A percentile compares a stretch with the other conserved stretches of the same genome.
Conservation (phyloP, 1,140 invertebrate genomes). For the Atta cephalotes region DNA sequence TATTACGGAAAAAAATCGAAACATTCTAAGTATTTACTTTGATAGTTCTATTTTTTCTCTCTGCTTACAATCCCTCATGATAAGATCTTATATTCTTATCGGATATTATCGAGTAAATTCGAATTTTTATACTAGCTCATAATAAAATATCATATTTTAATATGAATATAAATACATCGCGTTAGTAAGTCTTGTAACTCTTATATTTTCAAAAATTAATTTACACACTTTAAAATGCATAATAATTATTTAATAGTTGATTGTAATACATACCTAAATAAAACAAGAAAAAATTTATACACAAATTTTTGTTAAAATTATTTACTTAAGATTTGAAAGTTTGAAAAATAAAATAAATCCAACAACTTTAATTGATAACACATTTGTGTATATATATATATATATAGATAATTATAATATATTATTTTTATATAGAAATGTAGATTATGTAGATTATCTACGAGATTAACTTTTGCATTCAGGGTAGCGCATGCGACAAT, state of each 20-base stretch:
- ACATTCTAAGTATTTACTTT: neutral
- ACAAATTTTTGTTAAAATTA: constrained; percentile 4
- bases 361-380: neutral
- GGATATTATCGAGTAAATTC: neutral
- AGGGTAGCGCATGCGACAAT: neutral
- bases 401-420: neutral
- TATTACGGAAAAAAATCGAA: neutral
- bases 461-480: neutral
- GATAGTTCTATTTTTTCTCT: neutral
- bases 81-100: neutral
- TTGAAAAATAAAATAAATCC: neutral
- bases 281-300: neutral
- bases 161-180: neutral
- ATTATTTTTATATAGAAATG: constrained; percentile 1
- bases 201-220: neutral
- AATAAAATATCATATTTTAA: neutral
- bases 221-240: neutral
- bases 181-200: neutral
- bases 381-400: neutral
- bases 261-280: neutral
- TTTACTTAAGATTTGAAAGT: neutral
- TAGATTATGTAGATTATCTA: neutral
- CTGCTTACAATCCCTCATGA: too few relatives aligned
- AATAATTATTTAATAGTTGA: neutral
- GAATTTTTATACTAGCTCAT: neutral